These are phyloP conservation scores for Dunckerocampus dactyliophorus DNA, from an alignment of 2,113 vertebrate species.

Conservation along the genomic window DNA sequence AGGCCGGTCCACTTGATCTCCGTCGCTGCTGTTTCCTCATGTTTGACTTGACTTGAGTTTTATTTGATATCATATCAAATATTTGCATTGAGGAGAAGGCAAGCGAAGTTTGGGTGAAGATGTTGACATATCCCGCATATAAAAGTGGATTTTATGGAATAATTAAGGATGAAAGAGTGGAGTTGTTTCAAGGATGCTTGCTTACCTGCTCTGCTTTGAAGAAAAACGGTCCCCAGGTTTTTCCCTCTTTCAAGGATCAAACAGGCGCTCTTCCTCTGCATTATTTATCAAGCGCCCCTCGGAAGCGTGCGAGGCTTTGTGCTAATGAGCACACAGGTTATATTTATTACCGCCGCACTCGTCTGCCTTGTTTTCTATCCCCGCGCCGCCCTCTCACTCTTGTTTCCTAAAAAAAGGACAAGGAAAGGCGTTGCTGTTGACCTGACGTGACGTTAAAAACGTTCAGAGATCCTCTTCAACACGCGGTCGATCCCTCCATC, in stretches of 20 bases:
- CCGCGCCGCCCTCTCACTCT: not conserved
- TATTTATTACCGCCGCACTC: constrained; percentile 52
- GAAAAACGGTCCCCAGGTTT: constrained; percentile 52
- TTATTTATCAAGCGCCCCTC: constrained; percentile 57
- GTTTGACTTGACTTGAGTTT: too few relatives aligned
- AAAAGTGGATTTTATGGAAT: too few relatives aligned
- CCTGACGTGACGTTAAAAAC: not conserved
- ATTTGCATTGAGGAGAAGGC: too few relatives aligned
- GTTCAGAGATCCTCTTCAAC: not conserved
- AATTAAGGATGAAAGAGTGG: not conserved
- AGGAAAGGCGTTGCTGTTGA: not conserved
- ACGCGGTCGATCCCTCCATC: too few relatives aligned
- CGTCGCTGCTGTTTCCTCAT: too few relatives aligned
- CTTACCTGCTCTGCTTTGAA: constrained; percentile 39
- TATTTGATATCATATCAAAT: too few relatives aligned
- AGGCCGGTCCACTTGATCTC: too few relatives aligned
- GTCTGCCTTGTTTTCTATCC: constrained; percentile 10
- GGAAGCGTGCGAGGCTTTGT: constrained; percentile 37
- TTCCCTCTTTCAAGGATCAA: constrained; percentile 55
- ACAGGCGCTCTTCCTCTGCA: constrained; percentile 47
- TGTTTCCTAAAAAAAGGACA: too few relatives aligned
- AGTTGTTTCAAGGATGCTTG: constrained; percentile 40
- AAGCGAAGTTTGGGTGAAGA: too few relatives aligned
- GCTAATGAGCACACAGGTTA: constrained; percentile 58
- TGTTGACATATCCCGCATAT: too few relatives aligned